phyloP scores from a whole-genome alignment of 2,888 invertebrate species.

The Pogonocherus hispidulus region DNA sequence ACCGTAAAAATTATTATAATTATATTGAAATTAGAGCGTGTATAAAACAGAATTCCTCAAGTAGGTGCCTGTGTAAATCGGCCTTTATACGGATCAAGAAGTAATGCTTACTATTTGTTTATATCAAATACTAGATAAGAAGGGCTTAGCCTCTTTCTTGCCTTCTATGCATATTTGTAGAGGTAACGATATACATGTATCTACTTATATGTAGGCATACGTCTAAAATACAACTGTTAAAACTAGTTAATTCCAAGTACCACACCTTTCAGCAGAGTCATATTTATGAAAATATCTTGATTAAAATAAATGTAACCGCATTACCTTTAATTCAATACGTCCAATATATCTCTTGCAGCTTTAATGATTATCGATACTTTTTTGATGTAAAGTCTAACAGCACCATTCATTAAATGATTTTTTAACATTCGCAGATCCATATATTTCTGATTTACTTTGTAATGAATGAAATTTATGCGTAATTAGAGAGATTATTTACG shows the following conservation, averaged over 20 bases:
- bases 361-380: conserved; percentile 34
- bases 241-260: conserved; percentile 15
- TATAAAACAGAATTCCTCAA: no score
- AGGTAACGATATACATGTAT: not conserved
- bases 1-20: no score
- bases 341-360: conserved; percentile 34
- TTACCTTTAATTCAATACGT: conserved; percentile 37
- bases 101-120: not conserved
- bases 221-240: conserved; percentile 5
- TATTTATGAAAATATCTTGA: conserved; percentile 18
- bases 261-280: conserved; percentile 10
- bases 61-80: not conserved
- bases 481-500: conserved; percentile 45
- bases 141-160: conserved; percentile 4
- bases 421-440: conserved; percentile 26
- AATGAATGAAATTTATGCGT: conserved; percentile 45
- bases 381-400: conserved; percentile 35
- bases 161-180: not conserved
- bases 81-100: not conserved
- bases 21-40: no score
- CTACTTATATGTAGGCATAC: not conserved
- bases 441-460: conserved; percentile 37
- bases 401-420: conserved; percentile 36
- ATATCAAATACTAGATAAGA: not conserved
- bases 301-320: conserved; percentile 28